Base-by-base conservation (phyloP, 2,797 vertebrate genomes). In the Euphonia xanthogaster region DNA sequence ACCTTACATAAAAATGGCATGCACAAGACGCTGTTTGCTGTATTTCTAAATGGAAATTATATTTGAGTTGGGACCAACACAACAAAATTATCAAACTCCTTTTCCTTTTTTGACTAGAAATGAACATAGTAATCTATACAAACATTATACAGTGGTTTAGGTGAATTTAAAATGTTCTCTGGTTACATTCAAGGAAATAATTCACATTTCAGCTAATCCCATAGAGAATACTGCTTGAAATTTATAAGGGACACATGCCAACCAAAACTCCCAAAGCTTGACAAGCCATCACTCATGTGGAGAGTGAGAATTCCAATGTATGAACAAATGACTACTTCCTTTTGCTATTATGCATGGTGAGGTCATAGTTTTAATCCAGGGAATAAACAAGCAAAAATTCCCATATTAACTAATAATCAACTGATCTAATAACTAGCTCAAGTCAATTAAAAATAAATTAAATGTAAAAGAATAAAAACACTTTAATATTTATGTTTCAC, bases 51-150 rank as follows among this genome's bases (percentile, higher is more conserved):
- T 61, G 55, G 24, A 93, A 96, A 48, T 45, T 3, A 40, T 54
- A 48, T 63, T 89, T 96, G 63, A 77, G 20, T 86, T 55, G 33
- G 25, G 28, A 91, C 91, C 85, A 91, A 45, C 37, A 67, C 30
- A 30, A 47, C 24, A 92, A 94, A 94, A 91, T 90, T 93, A 44
- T 65, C 55, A 90, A 92, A 94, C 45, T 81, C 22, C 50, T 35
- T 94, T 75, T 80, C 10, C 5, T 68, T 65, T 75, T 87, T 60
- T 94, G 37, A 57, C 45, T 91, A 37, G 79, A 92, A 42, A 30
- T 57, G 16, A 71, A 74, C 7, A 67, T 55, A 78, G 61, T 86
- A 83, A 88, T 47, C 51, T 71, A 85, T 94, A 90, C 25, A 8
- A 68, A 74, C 9, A 48, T 62, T 37, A 87, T 79, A 55, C 58